Conservation (phyloP, 2,888 invertebrate genomes). For the Synanthedon formicaeformis region DNA sequence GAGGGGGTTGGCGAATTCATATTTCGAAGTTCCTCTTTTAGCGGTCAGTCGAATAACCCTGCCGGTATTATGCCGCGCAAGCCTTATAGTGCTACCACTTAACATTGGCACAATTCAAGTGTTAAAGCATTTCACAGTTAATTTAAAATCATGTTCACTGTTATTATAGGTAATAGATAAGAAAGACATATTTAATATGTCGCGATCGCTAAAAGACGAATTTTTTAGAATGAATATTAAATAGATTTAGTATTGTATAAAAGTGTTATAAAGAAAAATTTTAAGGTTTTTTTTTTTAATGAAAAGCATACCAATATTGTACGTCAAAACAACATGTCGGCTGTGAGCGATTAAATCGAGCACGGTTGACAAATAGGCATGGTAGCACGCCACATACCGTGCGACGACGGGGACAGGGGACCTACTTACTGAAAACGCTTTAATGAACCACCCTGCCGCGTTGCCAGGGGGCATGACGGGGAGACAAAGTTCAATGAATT, state of each 20-base stretch:
- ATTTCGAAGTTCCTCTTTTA: slow-evolving; percentile 3
- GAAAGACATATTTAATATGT: too few relatives aligned
- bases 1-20: slow-evolving; percentile 12
- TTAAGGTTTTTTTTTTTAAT: background rate
- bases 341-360: slow-evolving; percentile 11
- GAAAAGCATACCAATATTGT: background rate
- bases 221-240: too few relatives aligned
- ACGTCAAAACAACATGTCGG: slow-evolving; percentile 3
- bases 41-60: slow-evolving; percentile 16
- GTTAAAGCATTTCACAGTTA: too few relatives aligned
- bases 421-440: slow-evolving; percentile 3
- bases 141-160: too few relatives aligned
- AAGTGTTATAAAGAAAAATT: too few relatives aligned
- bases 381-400: slow-evolving; percentile 14
- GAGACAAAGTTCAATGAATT: slow-evolving; percentile 10
- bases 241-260: too few relatives aligned
- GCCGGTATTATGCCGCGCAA: slow-evolving; percentile 17
- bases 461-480: background rate
- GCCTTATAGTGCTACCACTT: slow-evolving; percentile 9
- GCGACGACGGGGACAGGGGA: slow-evolving; percentile 1
- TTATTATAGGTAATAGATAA: too few relatives aligned
- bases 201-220: too few relatives aligned
- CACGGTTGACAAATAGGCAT: slow-evolving; percentile 11
- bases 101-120: background rate
- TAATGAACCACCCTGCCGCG: background rate